A percentile compares a stretch with the other conserved stretches of the same genome.
Conservation (phyloP, 2,888 invertebrate genomes). For the Drosophila nigricruria region DNA sequence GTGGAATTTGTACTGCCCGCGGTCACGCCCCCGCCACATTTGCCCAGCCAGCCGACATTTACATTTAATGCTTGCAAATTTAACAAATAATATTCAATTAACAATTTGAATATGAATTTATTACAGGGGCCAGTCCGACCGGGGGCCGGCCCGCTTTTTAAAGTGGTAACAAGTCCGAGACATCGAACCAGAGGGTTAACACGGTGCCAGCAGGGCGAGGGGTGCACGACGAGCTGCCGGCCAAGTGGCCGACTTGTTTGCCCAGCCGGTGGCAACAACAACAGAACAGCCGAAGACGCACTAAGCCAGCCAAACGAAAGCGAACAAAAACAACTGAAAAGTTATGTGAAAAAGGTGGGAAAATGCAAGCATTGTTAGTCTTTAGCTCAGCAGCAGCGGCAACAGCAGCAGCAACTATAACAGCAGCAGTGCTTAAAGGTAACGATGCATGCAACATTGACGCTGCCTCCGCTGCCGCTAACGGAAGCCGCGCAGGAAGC, state of each 20-base stretch:
- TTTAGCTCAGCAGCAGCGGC: conserved; percentile 57
- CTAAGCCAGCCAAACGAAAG: conserved; percentile 29
- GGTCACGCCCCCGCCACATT: conserved; percentile 64
- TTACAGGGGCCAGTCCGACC: conserved; percentile 66
- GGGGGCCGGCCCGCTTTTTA: conserved; percentile 71
- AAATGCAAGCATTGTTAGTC: conserved; percentile 81
- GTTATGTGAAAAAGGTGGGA: conserved; percentile 82
- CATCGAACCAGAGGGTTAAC: conserved; percentile 48
- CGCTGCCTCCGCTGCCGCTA: conserved; percentile 32
- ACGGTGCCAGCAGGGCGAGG: conserved; percentile 12
- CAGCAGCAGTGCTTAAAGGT: conserved; percentile 52
- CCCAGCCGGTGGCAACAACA: conserved; percentile 68
- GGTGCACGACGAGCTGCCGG: conserved; percentile 64
- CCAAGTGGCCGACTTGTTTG: conserved; percentile 78
- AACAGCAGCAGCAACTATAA: conserved; percentile 7
- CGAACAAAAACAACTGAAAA: conserved; percentile 58
- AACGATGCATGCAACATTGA: conserved; percentile 79
- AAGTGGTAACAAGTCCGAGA: conserved; percentile 81
- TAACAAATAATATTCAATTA: conserved; percentile 84
- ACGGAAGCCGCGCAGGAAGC: conserved; percentile 79
- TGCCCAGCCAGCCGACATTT: conserved; percentile 69
- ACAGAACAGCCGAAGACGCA: conserved; percentile 32
- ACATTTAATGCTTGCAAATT: conserved; percentile 81
- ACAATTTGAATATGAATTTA: conserved; percentile 83
- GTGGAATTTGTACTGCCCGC: conserved; percentile 27